Conservation (phyloP, 2,888 invertebrate genomes). For the Drosophila kanekoi region DNA sequence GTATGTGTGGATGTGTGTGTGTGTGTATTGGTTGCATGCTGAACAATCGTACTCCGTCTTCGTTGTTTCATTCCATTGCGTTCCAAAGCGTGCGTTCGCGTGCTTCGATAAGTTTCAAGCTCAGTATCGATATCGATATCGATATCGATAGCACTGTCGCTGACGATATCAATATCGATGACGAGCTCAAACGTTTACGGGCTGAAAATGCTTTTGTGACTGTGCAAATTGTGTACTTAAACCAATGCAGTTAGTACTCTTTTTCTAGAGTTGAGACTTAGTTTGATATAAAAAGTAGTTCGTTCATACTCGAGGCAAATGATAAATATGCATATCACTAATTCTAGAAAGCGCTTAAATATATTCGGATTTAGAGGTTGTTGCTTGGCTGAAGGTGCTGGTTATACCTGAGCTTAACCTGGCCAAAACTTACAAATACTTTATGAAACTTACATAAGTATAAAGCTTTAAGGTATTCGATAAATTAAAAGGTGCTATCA, state of each 20-base stretch:
- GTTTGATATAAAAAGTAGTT: background rate
- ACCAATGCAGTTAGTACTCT: slow-evolving; percentile 12
- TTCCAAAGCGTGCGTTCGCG: slow-evolving; percentile 61
- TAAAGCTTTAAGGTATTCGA: background rate
- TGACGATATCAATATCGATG: background rate
- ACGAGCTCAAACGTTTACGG: slow-evolving; percentile 19
- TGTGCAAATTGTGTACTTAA: slow-evolving; percentile 52
- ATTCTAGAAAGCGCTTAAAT: slow-evolving; percentile 3
- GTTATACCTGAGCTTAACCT: slow-evolving; percentile 17
- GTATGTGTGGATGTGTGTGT: slow-evolving; percentile 16
- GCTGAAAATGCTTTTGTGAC: slow-evolving; percentile 46
- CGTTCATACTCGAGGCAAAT: background rate
- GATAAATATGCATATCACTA: slow-evolving; percentile 2
- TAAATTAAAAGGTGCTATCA: slow-evolving; percentile 14
- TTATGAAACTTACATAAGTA: background rate
- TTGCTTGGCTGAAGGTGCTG: background rate
- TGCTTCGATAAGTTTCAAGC: slow-evolving; percentile 33
- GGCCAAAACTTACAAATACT: background rate
- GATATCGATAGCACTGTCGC: slow-evolving; percentile 22
- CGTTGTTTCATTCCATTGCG: slow-evolving; percentile 57
- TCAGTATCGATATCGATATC: slow-evolving; percentile 16
- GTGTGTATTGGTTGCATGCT: slow-evolving; percentile 52
- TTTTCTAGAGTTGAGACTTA: slow-evolving; percentile 18
- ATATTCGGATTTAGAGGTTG: background rate
- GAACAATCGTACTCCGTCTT: slow-evolving; percentile 28